phyloP scores from a whole-genome alignment of 2,797 vertebrate species.

The Sebastes paucispinis region DNA sequence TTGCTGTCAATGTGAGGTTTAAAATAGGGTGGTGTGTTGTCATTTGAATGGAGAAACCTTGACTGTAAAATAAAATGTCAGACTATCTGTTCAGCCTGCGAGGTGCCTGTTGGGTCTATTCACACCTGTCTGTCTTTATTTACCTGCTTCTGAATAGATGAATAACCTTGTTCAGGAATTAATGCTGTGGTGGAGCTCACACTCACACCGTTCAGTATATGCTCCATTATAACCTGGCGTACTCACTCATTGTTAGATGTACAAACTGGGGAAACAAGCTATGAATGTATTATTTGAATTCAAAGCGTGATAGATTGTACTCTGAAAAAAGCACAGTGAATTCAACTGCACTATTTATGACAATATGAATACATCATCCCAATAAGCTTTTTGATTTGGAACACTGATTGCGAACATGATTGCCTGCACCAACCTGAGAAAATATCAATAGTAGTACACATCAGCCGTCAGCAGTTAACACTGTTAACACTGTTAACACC shows the following conservation, averaged over 20 bases:
- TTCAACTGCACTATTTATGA: background rate
- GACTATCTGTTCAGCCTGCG: background rate
- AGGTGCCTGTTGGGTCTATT: background rate
- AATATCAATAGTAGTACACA: background rate
- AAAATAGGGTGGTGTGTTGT: background rate
- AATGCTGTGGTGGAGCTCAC: background rate
- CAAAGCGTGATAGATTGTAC: background rate
- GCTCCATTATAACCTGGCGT: background rate
- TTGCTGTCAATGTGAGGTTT: background rate
- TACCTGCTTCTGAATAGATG: background rate
- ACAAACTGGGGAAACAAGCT: background rate
- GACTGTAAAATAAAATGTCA: background rate
- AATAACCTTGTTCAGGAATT: background rate
- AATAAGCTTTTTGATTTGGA: constrained; percentile 3
- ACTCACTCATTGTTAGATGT: background rate
- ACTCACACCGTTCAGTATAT: background rate
- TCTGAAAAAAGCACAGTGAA: background rate
- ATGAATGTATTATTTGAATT: background rate
- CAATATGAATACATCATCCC: background rate
- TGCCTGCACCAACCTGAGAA: constrained; percentile 18
- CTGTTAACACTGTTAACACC: no score
- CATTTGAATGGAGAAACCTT: background rate
- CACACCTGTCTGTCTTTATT: background rate
- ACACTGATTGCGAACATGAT: background rate
- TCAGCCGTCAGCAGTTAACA: no score